Conservation (phyloP, 2,888 invertebrate genomes). For the Aspidapion aeneum region DNA sequence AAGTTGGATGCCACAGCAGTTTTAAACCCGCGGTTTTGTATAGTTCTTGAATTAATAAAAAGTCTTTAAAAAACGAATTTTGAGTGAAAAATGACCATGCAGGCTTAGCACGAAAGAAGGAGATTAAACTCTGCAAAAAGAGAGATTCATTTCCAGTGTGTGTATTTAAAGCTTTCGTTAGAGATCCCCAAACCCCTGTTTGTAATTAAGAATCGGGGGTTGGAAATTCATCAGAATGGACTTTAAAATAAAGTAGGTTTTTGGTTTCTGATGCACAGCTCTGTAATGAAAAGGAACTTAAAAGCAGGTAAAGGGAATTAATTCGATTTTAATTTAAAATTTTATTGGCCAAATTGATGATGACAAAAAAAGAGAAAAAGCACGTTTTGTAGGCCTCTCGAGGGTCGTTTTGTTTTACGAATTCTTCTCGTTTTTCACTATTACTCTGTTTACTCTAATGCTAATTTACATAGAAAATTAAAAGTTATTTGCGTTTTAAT, state of each 20-base stretch:
- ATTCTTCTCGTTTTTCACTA: conserved; percentile 9
- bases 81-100: conserved; percentile 25
- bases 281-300: conserved; percentile 30
- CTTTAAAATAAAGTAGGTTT: conserved; percentile 44
- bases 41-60: conserved; percentile 14
- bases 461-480: no score
- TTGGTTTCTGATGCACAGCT: conserved; percentile 32
- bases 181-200: conserved; percentile 23
- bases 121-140: conserved; percentile 22
- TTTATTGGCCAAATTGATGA: conserved; percentile 31
- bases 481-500: no score
- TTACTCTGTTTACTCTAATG: conserved; percentile 12
- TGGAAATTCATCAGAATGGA: conserved; percentile 47
- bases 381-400: conserved; percentile 11
- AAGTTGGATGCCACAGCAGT: background rate
- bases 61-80: conserved; percentile 21
- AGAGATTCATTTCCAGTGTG: conserved; percentile 10
- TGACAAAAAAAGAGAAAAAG: conserved; percentile 12
- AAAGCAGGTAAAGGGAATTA: conserved; percentile 33
- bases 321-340: conserved; percentile 37
- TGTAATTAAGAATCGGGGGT: conserved; percentile 46
- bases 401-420: conserved; percentile 20
- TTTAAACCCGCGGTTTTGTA: background rate
- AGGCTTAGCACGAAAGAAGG: conserved; percentile 14
- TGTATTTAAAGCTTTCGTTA: conserved; percentile 24